Evolutionary conservation across 2,113 vertebrate genomes (phyloP).

Genomic region (Thomomys bottae): DNA sequence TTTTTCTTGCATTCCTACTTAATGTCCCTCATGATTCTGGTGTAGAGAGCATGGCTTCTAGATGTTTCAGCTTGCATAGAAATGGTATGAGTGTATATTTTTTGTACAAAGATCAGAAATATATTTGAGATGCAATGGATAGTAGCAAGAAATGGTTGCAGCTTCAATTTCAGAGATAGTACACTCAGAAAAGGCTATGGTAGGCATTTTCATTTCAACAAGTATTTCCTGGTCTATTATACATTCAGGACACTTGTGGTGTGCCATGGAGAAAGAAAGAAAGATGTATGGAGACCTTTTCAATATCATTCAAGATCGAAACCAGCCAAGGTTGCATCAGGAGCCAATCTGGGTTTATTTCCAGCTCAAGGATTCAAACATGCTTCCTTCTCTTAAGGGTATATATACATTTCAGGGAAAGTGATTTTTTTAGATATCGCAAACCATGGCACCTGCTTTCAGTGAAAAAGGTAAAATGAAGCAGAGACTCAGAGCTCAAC

Average conservation of each 20-base stretch:
- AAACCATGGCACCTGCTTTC: background rate
- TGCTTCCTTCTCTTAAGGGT: background rate
- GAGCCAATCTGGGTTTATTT: background rate
- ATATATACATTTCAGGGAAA: background rate
- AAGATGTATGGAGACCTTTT: background rate
- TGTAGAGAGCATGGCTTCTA: background rate
- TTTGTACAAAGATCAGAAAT: constrained; percentile 37
- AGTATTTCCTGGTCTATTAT: background rate
- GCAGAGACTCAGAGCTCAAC: background rate
- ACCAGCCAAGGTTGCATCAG: background rate
- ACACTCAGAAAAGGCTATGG: background rate
- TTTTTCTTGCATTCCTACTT: constrained; percentile 19
- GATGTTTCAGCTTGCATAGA: background rate
- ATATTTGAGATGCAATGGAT: constrained; percentile 8
- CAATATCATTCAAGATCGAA: background rate
- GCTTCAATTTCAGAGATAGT: background rate
- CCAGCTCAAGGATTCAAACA: background rate
- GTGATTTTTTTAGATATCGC: background rate
- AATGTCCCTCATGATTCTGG: background rate
- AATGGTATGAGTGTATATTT: background rate
- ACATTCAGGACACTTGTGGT: background rate
- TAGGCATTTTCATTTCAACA: background rate
- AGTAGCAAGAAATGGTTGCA: background rate
- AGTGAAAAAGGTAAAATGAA: background rate
- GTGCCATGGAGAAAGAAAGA: background rate